Evolutionary conservation across 2,888 invertebrate species (phyloP), one percentile per base, ranked within the genome.

Genomic region (Fragum fragum): DNA sequence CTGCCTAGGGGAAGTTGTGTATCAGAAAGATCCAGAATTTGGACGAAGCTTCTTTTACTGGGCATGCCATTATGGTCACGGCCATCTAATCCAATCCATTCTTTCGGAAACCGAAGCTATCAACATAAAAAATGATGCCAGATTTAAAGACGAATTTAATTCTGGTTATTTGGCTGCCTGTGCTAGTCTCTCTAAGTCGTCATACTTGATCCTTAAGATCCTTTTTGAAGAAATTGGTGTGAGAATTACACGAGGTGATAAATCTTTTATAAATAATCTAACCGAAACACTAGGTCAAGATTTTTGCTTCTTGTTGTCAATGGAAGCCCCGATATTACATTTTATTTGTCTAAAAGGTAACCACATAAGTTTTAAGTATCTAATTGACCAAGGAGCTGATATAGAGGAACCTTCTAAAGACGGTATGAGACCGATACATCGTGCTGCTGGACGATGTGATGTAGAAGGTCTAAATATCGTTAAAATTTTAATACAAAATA

Each of bases 11-110:
- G 77, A 84, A 5, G 80, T 88, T 3, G 55, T 84, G 1, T 73
- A 76, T 9, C 77, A 75, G 39, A 85, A 76, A 55, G 87, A 83
- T 21, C 63, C 26, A 5, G 42, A 78, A n/a, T 77, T 69, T 47
- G 78, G 83, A 18, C 70, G 85, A 47, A 81, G 76, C 11, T 55
- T 87, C 9, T 83, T 87, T 68, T 87, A 81, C 69, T 87, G 87
- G 87, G 42, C 71, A 9, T 79, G 81, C 63, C 85, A 71, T 71
- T 87, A 85, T 80, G 87, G 87, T 2, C 83, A 80, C 23, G 79
- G 79, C 14, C 28, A 69, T 21, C 61, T 80, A 23, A 77, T 85
- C n/a, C 68, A 74, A 36, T 55, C 57, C 26, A 70, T 82, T 16
- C 76, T 85, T 3, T 74, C 52, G 16, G 66, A 80, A 29, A 79